A percentile compares a stretch with the other conserved stretches of the same genome.
phyloP scores from a whole-genome alignment of 1,140 invertebrate genomes.

The Pseudomyrmex gracilis region DNA sequence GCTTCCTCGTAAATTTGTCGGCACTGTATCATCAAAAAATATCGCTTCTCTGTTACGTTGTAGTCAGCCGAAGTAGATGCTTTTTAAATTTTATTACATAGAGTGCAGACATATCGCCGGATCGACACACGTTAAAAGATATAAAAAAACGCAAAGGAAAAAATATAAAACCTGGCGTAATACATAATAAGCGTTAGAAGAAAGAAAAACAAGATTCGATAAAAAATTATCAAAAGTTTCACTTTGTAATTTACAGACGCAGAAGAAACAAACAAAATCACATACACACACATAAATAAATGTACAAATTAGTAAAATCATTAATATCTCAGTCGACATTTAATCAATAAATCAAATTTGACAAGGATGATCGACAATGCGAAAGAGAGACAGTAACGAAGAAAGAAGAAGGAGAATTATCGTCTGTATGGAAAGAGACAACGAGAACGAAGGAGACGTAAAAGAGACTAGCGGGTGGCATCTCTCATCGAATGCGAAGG shows the following conservation, averaged over 20 bases:
- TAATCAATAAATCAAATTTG: slow-evolving; percentile 36
- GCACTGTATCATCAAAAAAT: slow-evolving; percentile 59
- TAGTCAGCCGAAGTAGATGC: slow-evolving; percentile 19
- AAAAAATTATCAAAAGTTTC: slow-evolving; percentile 11
- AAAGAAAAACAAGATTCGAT: slow-evolving; percentile 14
- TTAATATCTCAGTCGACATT: neutral
- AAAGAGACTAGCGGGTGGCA: slow-evolving; percentile 72
- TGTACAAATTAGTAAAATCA: slow-evolving; percentile 12
- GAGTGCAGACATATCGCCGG: slow-evolving; percentile 3
- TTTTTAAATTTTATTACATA: slow-evolving; percentile 38
- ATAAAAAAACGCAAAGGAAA: slow-evolving; percentile 8
- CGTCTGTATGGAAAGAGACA: slow-evolving; percentile 13
- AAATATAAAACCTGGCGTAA: slow-evolving; percentile 41
- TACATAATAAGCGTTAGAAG: neutral
- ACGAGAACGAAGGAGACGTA: slow-evolving; percentile 18
- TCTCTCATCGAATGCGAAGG: slow-evolving; percentile 53
- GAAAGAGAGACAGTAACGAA: neutral
- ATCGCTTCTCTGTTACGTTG: slow-evolving; percentile 59
- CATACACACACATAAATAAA: neutral
- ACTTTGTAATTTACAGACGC: slow-evolving; percentile 21
- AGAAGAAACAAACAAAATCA: slow-evolving; percentile 34
- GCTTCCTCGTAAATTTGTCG: slow-evolving; percentile 63
- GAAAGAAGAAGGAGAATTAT: neutral
- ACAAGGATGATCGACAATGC: slow-evolving; percentile 9
- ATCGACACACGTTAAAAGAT: slow-evolving; percentile 37